Evolutionary conservation across 2,888 invertebrate species (phyloP), one percentile per base, ranked within the genome.

Genomic region (Mesopsocus fuscifrons): DNA sequence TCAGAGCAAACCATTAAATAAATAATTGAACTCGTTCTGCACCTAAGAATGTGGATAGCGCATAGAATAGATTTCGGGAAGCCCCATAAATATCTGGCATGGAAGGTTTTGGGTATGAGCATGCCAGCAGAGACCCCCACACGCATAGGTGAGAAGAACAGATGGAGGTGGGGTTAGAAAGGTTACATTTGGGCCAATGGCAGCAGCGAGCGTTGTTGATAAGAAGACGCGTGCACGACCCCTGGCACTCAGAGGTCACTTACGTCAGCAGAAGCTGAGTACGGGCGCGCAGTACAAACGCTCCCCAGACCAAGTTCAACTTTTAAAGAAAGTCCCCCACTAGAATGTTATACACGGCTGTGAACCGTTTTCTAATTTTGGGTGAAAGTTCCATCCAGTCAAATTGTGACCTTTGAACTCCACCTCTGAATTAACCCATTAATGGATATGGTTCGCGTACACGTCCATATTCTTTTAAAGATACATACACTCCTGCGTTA

Each of bases 91-190:
- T n/a, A n/a, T n/a, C n/a, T n/a, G n/a, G n/a, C n/a, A n/a, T n/a
- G n/a, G n/a, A n/a, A n/a, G n/a, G n/a, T n/a, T n/a, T n/a, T n/a
- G n/a, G n/a, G n/a, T n/a, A n/a, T n/a, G n/a, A n/a, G n/a, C n/a
- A n/a, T n/a, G n/a, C 26, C 26, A 38, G 21, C 38, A 13, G n/a
- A 38, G 21, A 21, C 17, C 21, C 34, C 34, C 18, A 16, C 21
- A n/a, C 17, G 20, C 38, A 38, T 38, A 38, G 38, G 38, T 38
- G 38, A 38, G 21, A 38, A 18, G 38, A 5, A 38, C 21, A 17
- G 26, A 26, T 26, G 38, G 17, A 38, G 38, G 38, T 18, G 38
- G 38, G 38, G 38, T 38, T 20, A 38, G n/a, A 38, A 34, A 38
- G 38, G 38, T 38, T 38, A 38, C 17, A 38, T 38, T 38, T 38